Evolutionary conservation across 1,140 invertebrate species (phyloP), one percentile per base, ranked within the genome.

Genomic region (Zaprionus camerounensis): DNA sequence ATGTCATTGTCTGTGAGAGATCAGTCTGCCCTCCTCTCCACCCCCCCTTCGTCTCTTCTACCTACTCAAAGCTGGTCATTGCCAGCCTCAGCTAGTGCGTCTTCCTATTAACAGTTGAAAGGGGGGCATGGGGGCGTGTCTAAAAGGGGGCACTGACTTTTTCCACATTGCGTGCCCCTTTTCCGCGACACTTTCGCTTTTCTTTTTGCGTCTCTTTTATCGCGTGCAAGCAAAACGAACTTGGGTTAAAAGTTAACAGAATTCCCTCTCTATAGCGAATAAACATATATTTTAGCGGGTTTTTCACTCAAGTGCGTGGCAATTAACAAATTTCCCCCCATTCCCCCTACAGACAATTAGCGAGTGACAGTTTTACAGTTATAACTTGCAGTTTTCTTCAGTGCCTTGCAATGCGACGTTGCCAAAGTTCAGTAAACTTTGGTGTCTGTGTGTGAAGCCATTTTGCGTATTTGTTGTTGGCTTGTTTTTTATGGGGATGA

Each of bases 191-290:
- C 84, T 87, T 87, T 87, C 84, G 84, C 84, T 67, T 87, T 69
- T 44, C 53, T 62, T 61, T 57, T 34, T 20, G 7, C 6, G 22
- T 51, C 57, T 58, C 15, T 13, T 59, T 22, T 57, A 79, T 86
- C 78, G 80, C 84, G 77, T 83, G 78, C 49, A 34, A 9, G n/a
- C 51, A 62, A 77, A 58, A 58, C 69, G 79, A 76, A 73, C 84
- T 77, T 78, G 84, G 83, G 80, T 80, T 87, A 86, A 87, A 86
- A 86, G 82, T 81, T 85, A 57, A 82, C 51, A 84, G 82, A 87
- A 88, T 87, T 87, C 65, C 53, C 56, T 9, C 31, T 34, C 31
- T 34, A 28, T 20, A 22, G 46, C 11, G 41, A 44, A 44, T 44
- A 44, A 11, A 11, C 28, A 6, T 5, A 7, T 34, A 20, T 49